Conservation (phyloP, 2,888 invertebrate species). For the Drosophila helvetica region DNA sequence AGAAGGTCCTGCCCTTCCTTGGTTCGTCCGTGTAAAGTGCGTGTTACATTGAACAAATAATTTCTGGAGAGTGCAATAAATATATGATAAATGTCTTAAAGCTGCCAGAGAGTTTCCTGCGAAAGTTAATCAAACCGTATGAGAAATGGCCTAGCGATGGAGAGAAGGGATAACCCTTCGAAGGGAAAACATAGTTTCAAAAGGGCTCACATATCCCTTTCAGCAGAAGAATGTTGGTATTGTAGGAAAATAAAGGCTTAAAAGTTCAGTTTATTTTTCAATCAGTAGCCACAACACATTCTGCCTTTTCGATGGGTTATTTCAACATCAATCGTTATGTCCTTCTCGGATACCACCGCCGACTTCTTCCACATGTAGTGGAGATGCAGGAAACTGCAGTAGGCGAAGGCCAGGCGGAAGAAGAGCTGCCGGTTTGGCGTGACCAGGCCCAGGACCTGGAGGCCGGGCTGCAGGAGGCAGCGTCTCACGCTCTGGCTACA, state of each 20-base stretch:
- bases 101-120: conserved; percentile 7
- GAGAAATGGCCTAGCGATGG: conserved; percentile 23
- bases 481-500: conserved; percentile 29
- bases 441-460: conserved; percentile 41
- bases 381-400: conserved; percentile 47
- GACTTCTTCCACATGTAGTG: conserved; percentile 45
- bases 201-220: neutral
- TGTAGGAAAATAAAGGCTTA: no score
- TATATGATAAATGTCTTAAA: conserved; percentile 55
- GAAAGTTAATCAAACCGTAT: conserved; percentile 44
- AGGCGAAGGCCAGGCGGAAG: conserved; percentile 49
- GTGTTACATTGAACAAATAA: conserved; percentile 63
- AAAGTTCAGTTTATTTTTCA: no score
- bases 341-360: conserved; percentile 36
- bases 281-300: neutral
- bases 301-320: neutral
- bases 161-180: neutral
- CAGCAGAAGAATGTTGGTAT: conserved; percentile 3
- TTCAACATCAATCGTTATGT: conserved; percentile 36
- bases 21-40: conserved; percentile 30
- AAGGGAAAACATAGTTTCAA: conserved; percentile 9
- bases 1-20: conserved; percentile 1
- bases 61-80: conserved; percentile 59
- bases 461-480: conserved; percentile 32
- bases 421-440: conserved; percentile 47